phyloP scores from a whole-genome alignment of 2,113 vertebrate genomes.

The Suncus etruscus region DNA sequence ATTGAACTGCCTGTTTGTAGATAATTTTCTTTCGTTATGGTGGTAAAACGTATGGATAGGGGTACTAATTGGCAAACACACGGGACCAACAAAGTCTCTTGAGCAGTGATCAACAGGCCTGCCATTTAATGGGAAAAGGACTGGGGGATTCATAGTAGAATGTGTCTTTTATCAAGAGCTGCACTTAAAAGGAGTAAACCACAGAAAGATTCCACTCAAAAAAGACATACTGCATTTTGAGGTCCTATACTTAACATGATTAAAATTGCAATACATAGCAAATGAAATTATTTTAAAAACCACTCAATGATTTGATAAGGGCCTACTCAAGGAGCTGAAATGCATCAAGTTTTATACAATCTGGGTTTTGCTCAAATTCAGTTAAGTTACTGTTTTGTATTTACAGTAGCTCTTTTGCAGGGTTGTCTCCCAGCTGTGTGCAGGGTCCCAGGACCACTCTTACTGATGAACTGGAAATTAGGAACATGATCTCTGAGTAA shows the following conservation, averaged over 20 bases:
- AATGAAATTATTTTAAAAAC: conserved; percentile 45
- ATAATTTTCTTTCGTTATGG: conserved; percentile 9
- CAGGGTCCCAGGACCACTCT: no score
- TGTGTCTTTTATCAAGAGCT: conserved; percentile 52
- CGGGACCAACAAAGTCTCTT: conserved; percentile 66
- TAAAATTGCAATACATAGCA: not conserved
- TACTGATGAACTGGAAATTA: no score
- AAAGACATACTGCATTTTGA: conserved; percentile 1
- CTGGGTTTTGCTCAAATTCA: conserved; percentile 3
- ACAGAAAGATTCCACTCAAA: conserved; percentile 4
- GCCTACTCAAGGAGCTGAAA: conserved; percentile 43
- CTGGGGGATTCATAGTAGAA: conserved; percentile 56
- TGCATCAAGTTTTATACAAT: conserved; percentile 28
- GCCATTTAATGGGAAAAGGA: conserved; percentile 32
- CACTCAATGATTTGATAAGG: conserved; percentile 3
- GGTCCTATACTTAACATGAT: not conserved
- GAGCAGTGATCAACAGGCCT: conserved; percentile 65
- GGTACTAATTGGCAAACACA: conserved; percentile 74
- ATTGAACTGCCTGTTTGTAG: conserved; percentile 50
- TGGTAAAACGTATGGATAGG: conserved; percentile 51
- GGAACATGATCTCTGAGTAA: no score
- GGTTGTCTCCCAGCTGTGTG: no score
- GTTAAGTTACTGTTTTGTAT: not conserved
- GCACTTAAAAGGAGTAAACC: conserved; percentile 49
- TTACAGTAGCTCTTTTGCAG: no score